phyloP scores from a whole-genome alignment of 1,140 invertebrate genomes.

The Meloidogyne exigua region DNA sequence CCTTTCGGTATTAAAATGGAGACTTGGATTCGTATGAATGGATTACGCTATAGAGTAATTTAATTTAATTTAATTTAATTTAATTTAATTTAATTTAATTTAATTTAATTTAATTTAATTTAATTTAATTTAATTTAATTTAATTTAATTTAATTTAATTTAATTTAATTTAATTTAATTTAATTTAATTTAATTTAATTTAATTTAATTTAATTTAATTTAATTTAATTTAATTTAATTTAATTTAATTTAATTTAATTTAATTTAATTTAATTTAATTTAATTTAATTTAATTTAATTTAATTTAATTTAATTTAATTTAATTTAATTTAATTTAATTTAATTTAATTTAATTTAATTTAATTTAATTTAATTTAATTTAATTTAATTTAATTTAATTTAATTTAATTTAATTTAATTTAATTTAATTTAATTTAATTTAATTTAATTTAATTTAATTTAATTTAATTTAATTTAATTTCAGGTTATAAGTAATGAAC shows the following conservation, averaged over 20 bases:
- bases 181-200: background rate
- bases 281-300: background rate
- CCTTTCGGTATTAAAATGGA: constrained; percentile 90
- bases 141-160: background rate
- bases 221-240: background rate
- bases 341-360: background rate
- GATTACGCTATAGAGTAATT: constrained; percentile 25
- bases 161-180: background rate
- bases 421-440: background rate
- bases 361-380: background rate
- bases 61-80: background rate
- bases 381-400: background rate
- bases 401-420: background rate
- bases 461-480: background rate
- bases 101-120: background rate
- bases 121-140: background rate
- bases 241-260: background rate
- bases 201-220: background rate
- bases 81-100: background rate
- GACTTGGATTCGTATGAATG: constrained; percentile 80
- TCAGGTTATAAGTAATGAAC: constrained; percentile 54
- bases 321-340: background rate
- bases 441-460: background rate
- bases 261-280: background rate
- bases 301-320: background rate